These are phyloP conservation scores for Pteromalus puparum DNA, from an alignment of 1,140 invertebrate species.

Conservation along the genomic window DNA sequence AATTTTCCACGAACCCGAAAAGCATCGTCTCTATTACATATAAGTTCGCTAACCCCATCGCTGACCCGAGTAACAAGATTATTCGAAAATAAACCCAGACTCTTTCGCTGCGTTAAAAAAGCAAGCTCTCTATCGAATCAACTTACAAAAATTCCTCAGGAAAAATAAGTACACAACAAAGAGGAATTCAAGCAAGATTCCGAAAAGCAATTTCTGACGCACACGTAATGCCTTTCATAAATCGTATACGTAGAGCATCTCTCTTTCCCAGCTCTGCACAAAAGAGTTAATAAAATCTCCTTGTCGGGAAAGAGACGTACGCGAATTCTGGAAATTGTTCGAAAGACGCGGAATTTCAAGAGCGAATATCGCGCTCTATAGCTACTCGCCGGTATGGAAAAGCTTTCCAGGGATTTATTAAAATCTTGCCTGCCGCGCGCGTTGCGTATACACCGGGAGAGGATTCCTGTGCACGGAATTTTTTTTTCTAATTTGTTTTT, in stretches of 20 bases:
- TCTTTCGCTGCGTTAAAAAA: neutral
- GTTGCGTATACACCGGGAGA: neutral
- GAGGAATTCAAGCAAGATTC: neutral
- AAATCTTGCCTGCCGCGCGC: neutral
- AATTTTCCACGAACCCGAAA: no score
- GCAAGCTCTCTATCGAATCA: neutral
- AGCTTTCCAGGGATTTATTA: neutral
- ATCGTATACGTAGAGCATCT: neutral
- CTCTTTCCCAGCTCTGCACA: neutral
- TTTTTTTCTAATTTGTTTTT: no score
- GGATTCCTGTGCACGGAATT: no score
- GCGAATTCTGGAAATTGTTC: neutral
- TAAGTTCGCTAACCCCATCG: no score
- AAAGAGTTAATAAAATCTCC: neutral
- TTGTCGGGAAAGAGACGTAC: neutral
- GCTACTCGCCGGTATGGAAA: neutral
- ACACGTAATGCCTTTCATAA: neutral
- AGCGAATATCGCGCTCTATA: neutral
- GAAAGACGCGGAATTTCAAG: neutral
- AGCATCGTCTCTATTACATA: no score
- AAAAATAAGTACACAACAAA: neutral
- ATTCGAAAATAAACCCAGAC: no score
- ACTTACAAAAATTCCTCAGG: neutral
- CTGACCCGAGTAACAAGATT: no score
- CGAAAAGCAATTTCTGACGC: neutral